phyloP scores from a whole-genome alignment of 2,113 vertebrate genomes.

The Pterophyllum scalare region DNA sequence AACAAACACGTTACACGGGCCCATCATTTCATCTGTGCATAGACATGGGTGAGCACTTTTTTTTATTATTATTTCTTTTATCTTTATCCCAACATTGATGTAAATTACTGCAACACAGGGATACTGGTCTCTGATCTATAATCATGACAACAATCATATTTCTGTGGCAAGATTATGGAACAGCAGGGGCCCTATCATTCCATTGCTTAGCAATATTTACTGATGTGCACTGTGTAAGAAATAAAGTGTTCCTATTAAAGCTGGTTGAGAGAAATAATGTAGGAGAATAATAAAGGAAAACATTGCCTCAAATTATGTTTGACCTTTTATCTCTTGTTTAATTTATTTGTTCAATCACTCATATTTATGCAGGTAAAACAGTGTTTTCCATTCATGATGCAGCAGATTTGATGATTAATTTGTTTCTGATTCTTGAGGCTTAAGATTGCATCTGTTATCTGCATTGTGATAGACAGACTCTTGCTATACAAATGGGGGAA shows the following conservation, averaged over 20 bases:
- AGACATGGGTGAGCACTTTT: neutral
- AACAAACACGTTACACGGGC: too few species aligned
- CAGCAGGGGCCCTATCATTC: constrained; percentile 40
- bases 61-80: neutral
- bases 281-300: constrained; percentile 24
- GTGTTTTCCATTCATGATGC: constrained; percentile 1
- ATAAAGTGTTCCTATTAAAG: constrained; percentile 30
- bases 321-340: constrained; percentile 44
- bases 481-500: constrained; percentile 10
- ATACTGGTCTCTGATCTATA: constrained; percentile 53
- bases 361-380: constrained; percentile 23
- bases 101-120: constrained; percentile 49
- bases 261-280: constrained; percentile 28
- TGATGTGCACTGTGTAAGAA: constrained; percentile 41
- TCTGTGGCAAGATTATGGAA: constrained; percentile 59
- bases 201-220: constrained; percentile 51
- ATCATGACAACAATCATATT: constrained; percentile 66
- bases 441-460: constrained; percentile 18
- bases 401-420: constrained; percentile 31
- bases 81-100: constrained; percentile 7
- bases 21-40: too few species aligned
- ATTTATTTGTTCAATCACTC: constrained; percentile 28
- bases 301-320: constrained; percentile 36
- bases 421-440: constrained; percentile 27
- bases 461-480: constrained; percentile 31